A percentile compares a stretch with the other conserved stretches of the same genome.
Conservation (phyloP, 2,888 invertebrate species). For the Steinernema carpocapsae region DNA sequence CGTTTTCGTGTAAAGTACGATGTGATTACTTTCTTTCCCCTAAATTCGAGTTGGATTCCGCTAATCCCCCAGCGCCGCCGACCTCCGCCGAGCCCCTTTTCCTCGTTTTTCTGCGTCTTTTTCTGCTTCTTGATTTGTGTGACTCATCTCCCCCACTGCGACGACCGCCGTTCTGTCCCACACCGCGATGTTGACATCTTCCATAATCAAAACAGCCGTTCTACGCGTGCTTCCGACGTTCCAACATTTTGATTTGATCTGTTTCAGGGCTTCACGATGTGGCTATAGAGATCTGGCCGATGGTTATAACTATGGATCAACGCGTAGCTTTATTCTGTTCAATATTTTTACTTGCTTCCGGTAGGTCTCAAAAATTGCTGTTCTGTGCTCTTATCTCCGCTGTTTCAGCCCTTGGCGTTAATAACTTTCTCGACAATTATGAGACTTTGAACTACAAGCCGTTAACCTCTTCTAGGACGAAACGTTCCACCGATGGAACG, state of each 20-base stretch:
- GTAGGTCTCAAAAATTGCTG: neutral
- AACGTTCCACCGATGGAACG: constrained; percentile 42
- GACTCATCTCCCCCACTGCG: too few relatives aligned
- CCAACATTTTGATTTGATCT: neutral
- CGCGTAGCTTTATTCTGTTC: neutral
- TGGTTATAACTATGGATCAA: constrained; percentile 1
- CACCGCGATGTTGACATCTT: too few relatives aligned
- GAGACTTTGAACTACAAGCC: constrained; percentile 62
- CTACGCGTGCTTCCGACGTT: too few relatives aligned
- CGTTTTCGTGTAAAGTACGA: too few relatives aligned
- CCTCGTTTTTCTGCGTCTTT: too few relatives aligned
- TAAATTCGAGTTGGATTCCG: too few relatives aligned
- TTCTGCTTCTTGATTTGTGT: too few relatives aligned
- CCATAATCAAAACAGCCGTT: too few relatives aligned
- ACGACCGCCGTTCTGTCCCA: too few relatives aligned
- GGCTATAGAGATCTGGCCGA: constrained; percentile 21
- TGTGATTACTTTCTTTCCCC: too few relatives aligned
- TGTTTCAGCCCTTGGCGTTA: constrained; percentile 49
- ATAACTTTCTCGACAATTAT: constrained; percentile 65
- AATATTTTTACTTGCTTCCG: neutral
- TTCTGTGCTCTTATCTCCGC: neutral
- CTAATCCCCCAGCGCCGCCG: too few relatives aligned
- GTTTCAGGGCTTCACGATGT: constrained; percentile 33
- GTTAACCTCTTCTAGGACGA: constrained; percentile 44
- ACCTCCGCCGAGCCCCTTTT: too few relatives aligned